Conservation (phyloP, 2,113 vertebrate genomes). For the Mirounga angustirostris region DNA sequence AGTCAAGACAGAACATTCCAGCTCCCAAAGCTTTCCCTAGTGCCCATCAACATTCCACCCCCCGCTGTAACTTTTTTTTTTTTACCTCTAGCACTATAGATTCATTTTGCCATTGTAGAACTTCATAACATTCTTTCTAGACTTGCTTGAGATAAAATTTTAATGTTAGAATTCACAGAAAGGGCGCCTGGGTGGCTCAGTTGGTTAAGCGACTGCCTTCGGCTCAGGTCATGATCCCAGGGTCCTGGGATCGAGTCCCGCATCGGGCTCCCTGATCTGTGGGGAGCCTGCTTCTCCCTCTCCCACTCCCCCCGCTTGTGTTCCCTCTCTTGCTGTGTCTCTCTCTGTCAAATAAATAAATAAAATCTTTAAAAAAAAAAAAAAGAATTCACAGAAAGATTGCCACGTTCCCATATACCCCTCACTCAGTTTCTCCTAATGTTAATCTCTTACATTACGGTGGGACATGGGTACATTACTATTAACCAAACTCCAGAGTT, state of each 20-base stretch:
- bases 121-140: not conserved
- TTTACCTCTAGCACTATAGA: not conserved
- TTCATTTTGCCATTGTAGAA: not conserved
- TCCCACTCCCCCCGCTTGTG: too few species aligned
- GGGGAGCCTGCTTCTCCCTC: too few species aligned
- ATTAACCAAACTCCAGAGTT: not conserved
- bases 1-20: not conserved
- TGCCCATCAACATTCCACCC: not conserved
- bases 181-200: not conserved
- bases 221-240: too few species aligned
- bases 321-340: too few species aligned
- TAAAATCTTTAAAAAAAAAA: too few species aligned
- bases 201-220: too few species aligned
- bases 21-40: not conserved
- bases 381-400: not conserved
- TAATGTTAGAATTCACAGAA: not conserved
- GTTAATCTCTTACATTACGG: fast-evolving
- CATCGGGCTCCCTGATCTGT: too few species aligned
- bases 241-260: too few species aligned
- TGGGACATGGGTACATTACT: not conserved
- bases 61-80: not conserved
- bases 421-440: not conserved
- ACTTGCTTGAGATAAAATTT: not conserved
- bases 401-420: not conserved
- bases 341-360: too few species aligned